Evolutionary conservation across 2,888 invertebrate species (phyloP), one percentile per base, ranked within the genome.

Genomic region (Leucozona laternaria): DNA sequence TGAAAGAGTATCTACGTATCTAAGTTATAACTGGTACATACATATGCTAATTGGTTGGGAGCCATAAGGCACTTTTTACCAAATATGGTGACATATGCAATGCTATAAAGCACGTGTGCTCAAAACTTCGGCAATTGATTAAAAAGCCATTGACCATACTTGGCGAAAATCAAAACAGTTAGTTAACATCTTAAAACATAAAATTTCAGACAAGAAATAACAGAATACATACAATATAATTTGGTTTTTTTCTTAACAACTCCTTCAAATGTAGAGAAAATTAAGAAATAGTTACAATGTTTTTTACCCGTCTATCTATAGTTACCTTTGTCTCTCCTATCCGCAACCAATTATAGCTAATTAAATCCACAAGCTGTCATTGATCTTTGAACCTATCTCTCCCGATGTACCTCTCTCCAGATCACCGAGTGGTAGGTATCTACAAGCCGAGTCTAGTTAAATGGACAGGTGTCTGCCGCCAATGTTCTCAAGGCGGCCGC

Each of bases 331-430:
- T 50, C 20, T 50, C 68, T 37, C 68, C 45, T 66, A 77, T 64
- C 17, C 50, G 31, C 25, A 64, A 17, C 31, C 25, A 50, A 72
- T 85, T 60, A 22, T 5, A 1, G 53, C 77, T 80, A 85, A 85
- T 85, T 80, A 85, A 85, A 84, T 79, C 84, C 80, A 85, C 84
- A 80, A 80, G 76, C 60, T 85, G 80, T 72, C 60, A 68, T 68
- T 80, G 80, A 80, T 80, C 84, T 85, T 80, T 85, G 84, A 80
- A 77, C 84, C 43, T 40, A 60, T 57, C 57, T 62, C 31, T 53
- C 50, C 73, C 43, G 58, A 22, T 50, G 2, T 7, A 15, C 75
- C 31, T 58, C 66, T 72, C 78, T 68, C 62, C 72, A 72, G 72
- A 58, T 68, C n/a, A 40, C 34, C 43, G 60, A 64, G 50, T 53